These are phyloP conservation scores for Phaedon cochleariae DNA, from an alignment of 2,888 invertebrate species.

Conservation along the genomic window DNA sequence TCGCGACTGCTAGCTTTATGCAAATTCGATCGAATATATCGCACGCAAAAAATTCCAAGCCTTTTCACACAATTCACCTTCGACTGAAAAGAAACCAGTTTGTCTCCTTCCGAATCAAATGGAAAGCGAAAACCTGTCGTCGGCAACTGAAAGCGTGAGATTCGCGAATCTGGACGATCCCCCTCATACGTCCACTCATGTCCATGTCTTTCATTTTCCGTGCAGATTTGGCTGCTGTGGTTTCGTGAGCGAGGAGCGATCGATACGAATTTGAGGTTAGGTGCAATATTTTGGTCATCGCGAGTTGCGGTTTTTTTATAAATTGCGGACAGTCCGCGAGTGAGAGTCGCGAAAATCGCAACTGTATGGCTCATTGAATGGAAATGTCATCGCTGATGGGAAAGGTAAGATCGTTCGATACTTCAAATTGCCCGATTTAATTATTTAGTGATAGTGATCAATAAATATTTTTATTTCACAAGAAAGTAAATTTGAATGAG, in stretches of 20 bases:
- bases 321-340: not conserved
- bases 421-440: too few species aligned
- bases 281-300: not conserved
- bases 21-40: not conserved
- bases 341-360: not conserved
- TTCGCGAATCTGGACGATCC: not conserved
- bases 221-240: not conserved
- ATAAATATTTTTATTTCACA: too few species aligned
- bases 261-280: constrained; percentile 12
- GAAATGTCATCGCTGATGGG: constrained; percentile 26
- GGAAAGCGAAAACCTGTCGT: not conserved
- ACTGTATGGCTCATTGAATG: constrained; percentile 2
- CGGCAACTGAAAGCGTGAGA: not conserved
- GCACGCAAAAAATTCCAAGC: not conserved
- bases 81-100: not conserved
- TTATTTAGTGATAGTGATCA: too few species aligned
- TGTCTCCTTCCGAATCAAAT: not conserved
- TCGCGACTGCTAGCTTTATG: not conserved
- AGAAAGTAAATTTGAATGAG: too few species aligned
- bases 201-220: not conserved
- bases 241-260: not conserved
- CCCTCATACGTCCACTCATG: too few species aligned
- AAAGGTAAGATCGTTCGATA: constrained; percentile 22
- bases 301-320: constrained; percentile 14
- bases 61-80: not conserved